Evolutionary conservation across 2,797 vertebrate genomes (phyloP), one percentile per base, ranked within the genome.

Genomic region (Phylloscopus collybita): DNA sequence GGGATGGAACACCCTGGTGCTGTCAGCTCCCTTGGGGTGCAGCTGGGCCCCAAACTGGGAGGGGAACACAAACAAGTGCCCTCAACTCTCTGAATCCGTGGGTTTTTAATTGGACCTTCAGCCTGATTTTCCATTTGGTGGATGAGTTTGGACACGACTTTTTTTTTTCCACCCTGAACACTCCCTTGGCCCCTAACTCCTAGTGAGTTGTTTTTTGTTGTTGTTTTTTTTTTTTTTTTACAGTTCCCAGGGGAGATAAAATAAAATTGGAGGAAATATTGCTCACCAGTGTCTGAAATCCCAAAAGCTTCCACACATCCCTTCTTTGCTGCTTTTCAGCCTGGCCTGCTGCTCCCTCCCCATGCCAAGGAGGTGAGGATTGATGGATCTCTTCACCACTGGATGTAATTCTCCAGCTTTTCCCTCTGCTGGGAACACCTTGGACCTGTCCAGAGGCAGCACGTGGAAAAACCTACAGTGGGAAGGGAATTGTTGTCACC

Each of bases 201-300:
- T 86, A 17, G 6, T 66, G 27, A 3, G 21, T 20, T 10, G 2
- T 30, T 30, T 45, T 40, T 29, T 40, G 14, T 29, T 27, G n/a
- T n/a, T n/a, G n/a, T n/a, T n/a, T n/a, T n/a, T n/a, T n/a, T n/a
- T 26, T 51, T 67, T 65, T 84, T 62, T 47, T 64, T 11, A 67
- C 6, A 29, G 64, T 47, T 84, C 85, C 47, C 64, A 56, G 22
- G 49, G 45, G 66, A 49, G 13, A 66, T 11, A 47, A 54, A 71
- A 76, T 80, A 30, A 72, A 86, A 79, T 36, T 30, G 71, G 80
- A 86, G 81, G 90, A 91, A 94, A 89, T 34, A 34, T 22, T 89
- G 60, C 71, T 95, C 67, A 54, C 15, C 26, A 22, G 47, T 26
- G 67, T 50, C 36, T n/a, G 49, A 67, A 71, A 73, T 47, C 71